A percentile compares a stretch with the other conserved stretches of the same genome.
Evolutionary conservation across 2,797 vertebrate genomes (phyloP).

Genomic region (Channa striata): DNA sequence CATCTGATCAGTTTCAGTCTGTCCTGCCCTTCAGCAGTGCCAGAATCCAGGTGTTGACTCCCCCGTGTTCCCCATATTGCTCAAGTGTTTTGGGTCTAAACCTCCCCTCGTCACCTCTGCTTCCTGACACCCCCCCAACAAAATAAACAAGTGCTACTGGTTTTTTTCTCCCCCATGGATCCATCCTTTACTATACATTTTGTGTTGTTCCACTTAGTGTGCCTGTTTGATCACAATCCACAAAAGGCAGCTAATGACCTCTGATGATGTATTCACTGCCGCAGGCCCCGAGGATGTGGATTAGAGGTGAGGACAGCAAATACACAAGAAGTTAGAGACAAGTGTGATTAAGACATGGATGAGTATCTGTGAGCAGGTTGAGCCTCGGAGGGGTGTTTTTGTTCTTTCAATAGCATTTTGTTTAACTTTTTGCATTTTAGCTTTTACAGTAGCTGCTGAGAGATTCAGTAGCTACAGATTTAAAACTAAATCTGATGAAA

Average conservation of each 20-base stretch:
- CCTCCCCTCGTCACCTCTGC: slow-evolving; percentile 67
- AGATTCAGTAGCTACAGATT: not conserved
- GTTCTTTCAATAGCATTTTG: not conserved
- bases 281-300: slow-evolving; percentile 57
- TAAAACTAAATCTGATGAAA: slow-evolving; percentile 3
- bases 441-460: not conserved
- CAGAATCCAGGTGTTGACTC: slow-evolving; percentile 62
- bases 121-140: slow-evolving; percentile 68
- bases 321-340: slow-evolving; percentile 31
- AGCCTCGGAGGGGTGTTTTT: slow-evolving; percentile 10
- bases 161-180: slow-evolving; percentile 38
- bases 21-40: slow-evolving; percentile 61
- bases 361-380: slow-evolving; percentile 37
- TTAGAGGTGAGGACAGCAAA: slow-evolving; percentile 62
- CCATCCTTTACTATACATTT: slow-evolving; percentile 19
- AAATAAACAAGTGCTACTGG: slow-evolving; percentile 75
- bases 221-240: slow-evolving; percentile 73
- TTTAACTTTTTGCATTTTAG: slow-evolving; percentile 8
- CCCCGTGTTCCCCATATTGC: slow-evolving; percentile 33
- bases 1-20: slow-evolving; percentile 55
- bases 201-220: slow-evolving; percentile 28
- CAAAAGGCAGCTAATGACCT: slow-evolving; percentile 66
- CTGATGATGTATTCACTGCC: slow-evolving; percentile 46
- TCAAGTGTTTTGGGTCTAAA: slow-evolving; percentile 57
- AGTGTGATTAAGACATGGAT: slow-evolving; percentile 24